Conservation (phyloP, 2,113 vertebrate species). For the Caloenas nicobarica region DNA sequence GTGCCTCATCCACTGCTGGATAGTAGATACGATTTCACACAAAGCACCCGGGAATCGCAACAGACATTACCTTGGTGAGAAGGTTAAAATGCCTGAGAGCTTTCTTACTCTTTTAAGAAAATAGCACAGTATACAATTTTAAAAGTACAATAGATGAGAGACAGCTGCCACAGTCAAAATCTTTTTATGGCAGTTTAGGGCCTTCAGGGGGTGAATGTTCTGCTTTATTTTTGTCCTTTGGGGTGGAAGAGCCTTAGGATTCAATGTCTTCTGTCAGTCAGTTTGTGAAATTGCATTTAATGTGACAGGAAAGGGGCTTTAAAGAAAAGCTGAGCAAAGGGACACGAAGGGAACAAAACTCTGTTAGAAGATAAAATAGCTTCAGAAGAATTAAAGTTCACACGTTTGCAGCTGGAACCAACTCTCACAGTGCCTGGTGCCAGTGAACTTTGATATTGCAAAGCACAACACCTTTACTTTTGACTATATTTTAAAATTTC, state of each 20-base stretch:
- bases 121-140: not conserved
- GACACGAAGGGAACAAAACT: conserved; percentile 33
- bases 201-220: not conserved
- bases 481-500: not conserved
- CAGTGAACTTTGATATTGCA: conserved; percentile 6
- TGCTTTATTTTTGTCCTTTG: conserved; percentile 27
- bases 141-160: conserved; percentile 1
- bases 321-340: not conserved
- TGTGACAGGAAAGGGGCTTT: not conserved
- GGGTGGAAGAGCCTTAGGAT: conserved; percentile 2
- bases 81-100: not conserved
- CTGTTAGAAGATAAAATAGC: conserved; percentile 34
- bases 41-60: not conserved
- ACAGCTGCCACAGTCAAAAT: not conserved
- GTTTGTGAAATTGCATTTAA: conserved; percentile 47
- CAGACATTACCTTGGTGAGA: not conserved
- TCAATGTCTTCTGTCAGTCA: not conserved
- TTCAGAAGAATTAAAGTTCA: conserved; percentile 34
- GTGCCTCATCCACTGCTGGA: not conserved
- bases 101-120: conserved; percentile 40
- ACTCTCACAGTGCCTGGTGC: not conserved
- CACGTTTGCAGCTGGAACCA: not conserved
- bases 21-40: not conserved
- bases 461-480: not conserved
- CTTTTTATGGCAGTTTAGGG: not conserved